Evolutionary conservation across 2,888 invertebrate genomes (phyloP), one percentile per base, ranked within the genome.

Genomic region (Drosophila borealis): DNA sequence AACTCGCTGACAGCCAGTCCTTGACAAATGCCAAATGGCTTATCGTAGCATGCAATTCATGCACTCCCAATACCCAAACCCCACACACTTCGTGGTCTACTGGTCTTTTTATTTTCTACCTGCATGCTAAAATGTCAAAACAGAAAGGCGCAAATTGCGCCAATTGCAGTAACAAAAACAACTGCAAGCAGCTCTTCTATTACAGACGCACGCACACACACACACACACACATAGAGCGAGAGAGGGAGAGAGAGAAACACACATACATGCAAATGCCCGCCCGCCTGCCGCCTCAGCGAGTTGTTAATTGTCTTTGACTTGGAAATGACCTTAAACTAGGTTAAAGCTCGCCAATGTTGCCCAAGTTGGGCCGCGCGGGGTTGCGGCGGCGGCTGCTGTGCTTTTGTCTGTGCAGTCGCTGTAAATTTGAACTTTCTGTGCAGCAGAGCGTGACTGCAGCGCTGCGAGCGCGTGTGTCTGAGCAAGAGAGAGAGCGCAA

Each of bases 251-350:
- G 29, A 29, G 2, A 56, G n/a, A 53, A 42, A 44, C n/a, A 61
- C 10, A 53, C 13, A 54, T 4, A 5, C n/a, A 13, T 46, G 19
- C 42, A n/a, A 46, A 25, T 19, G 45, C 25, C 45, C 21, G 50
- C 37, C 42, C 34, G 14, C 51, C 66, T 37, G 41, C 14, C 19
- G 56, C 57, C 45, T 41, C 39, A 33, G 56, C 62, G 62, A 60
- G 53, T 68, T 77, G 74, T 67, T 82, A 73, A 67, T 85, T 86
- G 79, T 86, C 81, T 84, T 86, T 80, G 82, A 80, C 77, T 88
- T 72, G 70, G 64, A 77, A 89, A 90, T 91, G 91, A 91, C 91
- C 91, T 91, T 90, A 89, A 91, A 90, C 89, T 91, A 84, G 91
- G 91, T 91, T 90, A 91, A 91, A 91, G 91, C 90, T 89, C 78